These are phyloP conservation scores for Coleophora flavipennella DNA, from an alignment of 2,888 invertebrate species.

Conservation along the genomic window DNA sequence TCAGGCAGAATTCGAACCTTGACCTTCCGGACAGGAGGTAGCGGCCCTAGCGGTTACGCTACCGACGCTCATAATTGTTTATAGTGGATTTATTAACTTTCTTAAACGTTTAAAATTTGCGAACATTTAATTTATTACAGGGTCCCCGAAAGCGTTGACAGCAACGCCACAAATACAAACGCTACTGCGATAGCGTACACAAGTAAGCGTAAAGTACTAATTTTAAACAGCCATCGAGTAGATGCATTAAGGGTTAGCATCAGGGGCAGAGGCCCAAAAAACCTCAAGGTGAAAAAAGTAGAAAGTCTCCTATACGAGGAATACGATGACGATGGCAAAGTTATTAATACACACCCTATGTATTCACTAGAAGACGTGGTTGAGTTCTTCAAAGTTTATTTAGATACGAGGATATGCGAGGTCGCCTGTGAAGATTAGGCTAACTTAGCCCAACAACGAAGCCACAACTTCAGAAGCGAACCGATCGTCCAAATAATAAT, in stretches of 20 bases:
- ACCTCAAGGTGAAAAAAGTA: slow-evolving; percentile 8
- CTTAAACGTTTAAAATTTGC: too few species aligned
- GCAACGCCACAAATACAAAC: too few species aligned
- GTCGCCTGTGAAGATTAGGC: slow-evolving; percentile 17
- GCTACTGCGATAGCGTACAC: too few species aligned
- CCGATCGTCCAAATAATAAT: slow-evolving; percentile 12
- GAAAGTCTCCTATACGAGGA: slow-evolving; percentile 35
- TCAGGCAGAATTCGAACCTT: too few species aligned
- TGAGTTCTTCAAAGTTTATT: slow-evolving; percentile 29
- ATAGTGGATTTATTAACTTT: too few species aligned
- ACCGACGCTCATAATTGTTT: too few species aligned
- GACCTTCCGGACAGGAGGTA: too few species aligned
- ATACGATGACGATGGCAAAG: slow-evolving; percentile 22
- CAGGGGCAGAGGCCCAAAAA: neutral
- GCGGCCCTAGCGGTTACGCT: too few species aligned
- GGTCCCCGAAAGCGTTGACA: too few species aligned
- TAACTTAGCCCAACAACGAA: slow-evolving; percentile 29
- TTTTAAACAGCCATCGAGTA: slow-evolving; percentile 19
- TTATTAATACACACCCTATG: slow-evolving; percentile 28
- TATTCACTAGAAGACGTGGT: slow-evolving; percentile 34
- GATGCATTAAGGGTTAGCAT: too few species aligned
- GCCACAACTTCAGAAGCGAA: slow-evolving; percentile 25
- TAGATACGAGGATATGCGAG: slow-evolving; percentile 34
- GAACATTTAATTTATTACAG: too few species aligned
- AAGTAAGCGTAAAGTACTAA: slow-evolving; percentile 19